phyloP scores from a whole-genome alignment of 1,140 invertebrate species.

The Caenorhabditis latens region DNA sequence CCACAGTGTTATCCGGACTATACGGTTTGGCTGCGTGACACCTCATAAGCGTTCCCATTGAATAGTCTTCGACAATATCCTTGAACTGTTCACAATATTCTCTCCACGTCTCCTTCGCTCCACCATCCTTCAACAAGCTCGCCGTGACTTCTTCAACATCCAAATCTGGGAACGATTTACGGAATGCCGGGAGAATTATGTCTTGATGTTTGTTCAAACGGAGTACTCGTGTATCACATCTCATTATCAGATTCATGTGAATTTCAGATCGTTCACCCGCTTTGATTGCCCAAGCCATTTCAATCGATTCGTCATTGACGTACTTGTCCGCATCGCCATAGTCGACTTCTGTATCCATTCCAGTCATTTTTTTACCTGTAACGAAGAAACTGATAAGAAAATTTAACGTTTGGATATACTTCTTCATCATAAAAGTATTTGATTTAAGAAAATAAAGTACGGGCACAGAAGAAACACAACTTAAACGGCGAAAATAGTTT shows the following conservation, averaged over 20 bases:
- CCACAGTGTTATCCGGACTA: constrained; percentile 62
- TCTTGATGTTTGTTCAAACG: constrained; percentile 62
- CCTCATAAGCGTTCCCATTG: constrained; percentile 62
- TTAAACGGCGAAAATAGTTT: neutral
- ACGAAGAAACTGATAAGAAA: too few relatives aligned
- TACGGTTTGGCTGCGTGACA: constrained; percentile 60
- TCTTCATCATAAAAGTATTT: too few relatives aligned
- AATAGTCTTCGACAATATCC: constrained; percentile 65
- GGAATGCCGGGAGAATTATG: constrained; percentile 56
- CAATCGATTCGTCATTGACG: constrained; percentile 65
- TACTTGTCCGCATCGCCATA: constrained; percentile 64
- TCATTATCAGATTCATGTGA: constrained; percentile 66
- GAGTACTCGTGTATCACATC: constrained; percentile 57
- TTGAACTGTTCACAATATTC: constrained; percentile 66
- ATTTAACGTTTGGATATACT: too few relatives aligned
- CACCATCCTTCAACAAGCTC: constrained; percentile 57
- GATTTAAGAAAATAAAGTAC: too few relatives aligned
- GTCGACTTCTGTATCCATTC: constrained; percentile 43
- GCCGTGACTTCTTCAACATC: constrained; percentile 58
- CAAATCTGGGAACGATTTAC: constrained; percentile 63
- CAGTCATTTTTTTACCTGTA: constrained; percentile 29
- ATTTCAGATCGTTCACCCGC: constrained; percentile 63
- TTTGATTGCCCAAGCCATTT: constrained; percentile 65
- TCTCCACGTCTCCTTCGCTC: constrained; percentile 60
- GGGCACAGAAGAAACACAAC: neutral